Evolutionary conservation across 2,797 vertebrate genomes (phyloP), one percentile per base, ranked within the genome.

Genomic region (Mormyrus hasselquistii): DNA sequence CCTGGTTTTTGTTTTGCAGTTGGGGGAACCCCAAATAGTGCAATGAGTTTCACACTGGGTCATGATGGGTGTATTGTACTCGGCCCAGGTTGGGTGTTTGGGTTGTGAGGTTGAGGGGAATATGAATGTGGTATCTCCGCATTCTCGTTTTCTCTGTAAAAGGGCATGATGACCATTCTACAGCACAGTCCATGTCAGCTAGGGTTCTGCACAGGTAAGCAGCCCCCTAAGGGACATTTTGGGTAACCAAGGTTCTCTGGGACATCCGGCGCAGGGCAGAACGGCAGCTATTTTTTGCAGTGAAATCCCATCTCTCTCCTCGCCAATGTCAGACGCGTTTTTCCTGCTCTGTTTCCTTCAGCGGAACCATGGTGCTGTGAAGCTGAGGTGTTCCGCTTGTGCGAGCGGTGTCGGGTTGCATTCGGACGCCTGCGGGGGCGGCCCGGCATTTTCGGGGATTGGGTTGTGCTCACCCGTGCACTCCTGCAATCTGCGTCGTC

Each of bases 381-480:
- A 57, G 55, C 25, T 22, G 86, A 41, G 87, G 34, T 44, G 34
- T 87, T 47, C 52, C 2, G 85, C 25, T 38, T n/a, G n/a, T n/a
- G 29, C n/a, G 19, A 25, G 57, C 2, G 9, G 87, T 59, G 22
- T 87, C 6, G 41, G 38, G 59, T 69, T 87, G 57, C 52, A n/a
- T 29, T 69, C 9, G 10, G 59, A 53, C 12, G 59, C 87, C 38
- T 3, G 8, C 85, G 73, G 84, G 22, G 55, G 59, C 69, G 90
- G 49, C 19, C 14, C 14, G 14, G 52, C 29, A 22, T 38, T 73
- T 55, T 55, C 87, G 76, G 90, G 88, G 85, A 92, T 90, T 89
- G 65, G 86, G 55, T 92, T 92, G 65, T 91, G 89, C 89, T 89
- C 19, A 90, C 83, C 50, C 52, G 87, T 87, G 87, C 86, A 50